Evolutionary conservation across 2,888 invertebrate species (phyloP).

Genomic region (Tetragnatha montana): DNA sequence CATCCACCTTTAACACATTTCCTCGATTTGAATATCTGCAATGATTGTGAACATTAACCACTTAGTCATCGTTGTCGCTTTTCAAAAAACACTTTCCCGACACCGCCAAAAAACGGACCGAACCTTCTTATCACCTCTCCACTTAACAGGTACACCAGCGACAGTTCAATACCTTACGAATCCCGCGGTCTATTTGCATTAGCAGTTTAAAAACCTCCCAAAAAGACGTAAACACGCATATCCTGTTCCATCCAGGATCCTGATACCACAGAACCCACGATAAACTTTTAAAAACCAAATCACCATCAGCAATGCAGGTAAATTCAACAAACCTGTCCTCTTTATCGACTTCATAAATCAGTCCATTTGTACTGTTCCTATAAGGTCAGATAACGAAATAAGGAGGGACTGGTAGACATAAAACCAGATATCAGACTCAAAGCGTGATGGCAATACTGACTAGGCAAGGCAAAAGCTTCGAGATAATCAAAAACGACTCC

Average conservation of each 20-base stretch:
- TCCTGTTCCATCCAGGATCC: conserved; percentile 15
- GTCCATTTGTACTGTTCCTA: conserved; percentile 67
- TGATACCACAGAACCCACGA: conserved; percentile 8
- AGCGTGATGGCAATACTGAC: conserved; percentile 53
- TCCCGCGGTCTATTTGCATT: background rate
- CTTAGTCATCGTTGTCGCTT: too few relatives aligned
- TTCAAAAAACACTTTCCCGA: background rate
- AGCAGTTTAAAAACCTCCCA: background rate
- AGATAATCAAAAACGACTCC: conserved; percentile 44
- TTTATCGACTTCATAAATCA: conserved; percentile 65
- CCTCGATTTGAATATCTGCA: too few relatives aligned
- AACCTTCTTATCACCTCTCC: background rate
- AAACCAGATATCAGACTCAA: conserved; percentile 37
- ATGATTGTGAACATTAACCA: too few relatives aligned
- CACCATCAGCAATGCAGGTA: conserved; percentile 43
- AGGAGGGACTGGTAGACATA: conserved; percentile 23
- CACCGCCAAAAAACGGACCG: background rate
- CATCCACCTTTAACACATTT: too few relatives aligned
- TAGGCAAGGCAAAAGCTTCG: conserved; percentile 30
- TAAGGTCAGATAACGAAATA: conserved; percentile 54
- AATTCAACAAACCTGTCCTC: conserved; percentile 64
- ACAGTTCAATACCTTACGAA: background rate
- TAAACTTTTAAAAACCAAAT: conserved; percentile 7
- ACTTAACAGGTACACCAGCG: background rate
- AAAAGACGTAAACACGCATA: conserved; percentile 17